Evolutionary conservation across 2,797 vertebrate species (phyloP).

Genomic region (Parauchenoglanis ngamensis): DNA sequence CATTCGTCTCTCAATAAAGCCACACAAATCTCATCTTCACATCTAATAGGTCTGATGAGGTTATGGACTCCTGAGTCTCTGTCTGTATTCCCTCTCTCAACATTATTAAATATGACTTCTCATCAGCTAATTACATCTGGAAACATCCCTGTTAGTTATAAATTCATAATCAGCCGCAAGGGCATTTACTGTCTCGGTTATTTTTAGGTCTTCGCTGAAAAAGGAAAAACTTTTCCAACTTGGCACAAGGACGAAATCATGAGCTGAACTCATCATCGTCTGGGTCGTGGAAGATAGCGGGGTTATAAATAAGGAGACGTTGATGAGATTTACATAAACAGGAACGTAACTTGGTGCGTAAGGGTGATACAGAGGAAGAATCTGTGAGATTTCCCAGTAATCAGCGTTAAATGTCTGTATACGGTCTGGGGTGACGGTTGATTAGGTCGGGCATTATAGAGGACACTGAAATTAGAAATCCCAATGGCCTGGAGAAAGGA

Average conservation of each 20-base stretch:
- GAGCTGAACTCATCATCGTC: background rate
- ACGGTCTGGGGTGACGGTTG: background rate
- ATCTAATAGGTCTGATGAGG: background rate
- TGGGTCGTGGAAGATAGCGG: background rate
- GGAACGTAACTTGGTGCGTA: background rate
- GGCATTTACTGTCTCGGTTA: background rate
- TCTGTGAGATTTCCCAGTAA: background rate
- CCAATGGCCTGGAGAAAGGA: background rate
- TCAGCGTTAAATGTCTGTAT: background rate
- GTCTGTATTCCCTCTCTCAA: background rate
- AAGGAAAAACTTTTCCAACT: background rate
- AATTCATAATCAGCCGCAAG: background rate
- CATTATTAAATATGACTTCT: background rate
- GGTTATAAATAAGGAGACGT: no score
- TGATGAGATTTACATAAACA: background rate
- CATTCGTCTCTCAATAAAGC: background rate
- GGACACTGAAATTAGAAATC: slow-evolving; percentile 1
- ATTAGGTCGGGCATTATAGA: background rate
- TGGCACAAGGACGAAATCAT: no score
- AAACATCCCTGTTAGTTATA: background rate
- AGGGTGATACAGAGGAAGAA: background rate
- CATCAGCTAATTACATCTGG: background rate
- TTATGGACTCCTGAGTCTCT: no score
- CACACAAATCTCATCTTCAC: background rate
- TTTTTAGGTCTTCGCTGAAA: background rate